These are phyloP conservation scores for Pterobdella sp. DNA, from an alignment of 2,888 invertebrate genomes.

Conservation along the genomic window DNA sequence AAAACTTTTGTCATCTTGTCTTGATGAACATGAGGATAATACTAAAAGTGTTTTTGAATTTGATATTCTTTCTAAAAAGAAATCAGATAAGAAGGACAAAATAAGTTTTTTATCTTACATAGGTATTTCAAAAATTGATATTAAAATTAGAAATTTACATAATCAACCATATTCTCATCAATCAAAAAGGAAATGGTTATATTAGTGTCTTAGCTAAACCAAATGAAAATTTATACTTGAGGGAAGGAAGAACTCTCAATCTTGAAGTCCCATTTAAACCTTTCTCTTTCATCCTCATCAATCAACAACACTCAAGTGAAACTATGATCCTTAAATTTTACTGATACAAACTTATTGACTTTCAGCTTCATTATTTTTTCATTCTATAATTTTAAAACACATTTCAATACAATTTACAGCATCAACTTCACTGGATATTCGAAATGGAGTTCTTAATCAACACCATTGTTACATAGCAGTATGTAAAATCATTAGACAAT, in stretches of 20 bases:
- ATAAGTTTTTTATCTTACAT: neutral
- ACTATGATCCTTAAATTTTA: too few species aligned
- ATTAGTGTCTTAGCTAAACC: neutral
- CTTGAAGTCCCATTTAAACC: neutral
- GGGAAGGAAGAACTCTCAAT: neutral
- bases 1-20: neutral
- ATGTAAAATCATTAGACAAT: too few species aligned
- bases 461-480: neutral
- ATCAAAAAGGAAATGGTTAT: conserved; percentile 2
- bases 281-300: neutral
- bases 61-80: neutral
- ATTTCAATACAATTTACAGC: neutral
- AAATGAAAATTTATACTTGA: neutral
- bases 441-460: neutral
- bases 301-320: neutral
- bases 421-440: neutral
- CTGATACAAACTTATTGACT: too few species aligned
- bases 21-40: neutral
- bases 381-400: neutral
- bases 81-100: neutral
- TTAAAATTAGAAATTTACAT: neutral
- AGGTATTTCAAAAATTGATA: neutral
- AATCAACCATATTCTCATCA: neutral
- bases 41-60: neutral
- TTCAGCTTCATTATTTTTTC: too few species aligned